Evolutionary conservation across 2,888 invertebrate species (phyloP).

Genomic region (Campopleginae sp.): DNA sequence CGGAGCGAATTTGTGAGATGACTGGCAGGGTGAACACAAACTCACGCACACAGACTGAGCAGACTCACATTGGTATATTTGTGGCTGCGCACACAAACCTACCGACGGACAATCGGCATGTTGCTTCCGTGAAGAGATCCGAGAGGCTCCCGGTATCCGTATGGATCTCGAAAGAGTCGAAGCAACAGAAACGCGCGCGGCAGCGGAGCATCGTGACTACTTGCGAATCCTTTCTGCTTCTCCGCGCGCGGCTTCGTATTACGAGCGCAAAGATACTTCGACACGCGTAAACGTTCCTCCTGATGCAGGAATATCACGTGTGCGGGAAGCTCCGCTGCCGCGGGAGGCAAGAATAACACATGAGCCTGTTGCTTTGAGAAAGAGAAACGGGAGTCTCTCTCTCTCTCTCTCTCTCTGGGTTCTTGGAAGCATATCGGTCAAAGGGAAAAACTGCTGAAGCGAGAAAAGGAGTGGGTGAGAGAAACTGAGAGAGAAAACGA

Average conservation of each 20-base stretch:
- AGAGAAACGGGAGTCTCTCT: slow-evolving; percentile 16
- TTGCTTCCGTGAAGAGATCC: slow-evolving; percentile 63
- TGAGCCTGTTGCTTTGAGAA: slow-evolving; percentile 10
- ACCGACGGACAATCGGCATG: slow-evolving; percentile 45
- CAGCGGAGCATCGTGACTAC: slow-evolving; percentile 63
- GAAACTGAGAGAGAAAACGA: slow-evolving; percentile 32
- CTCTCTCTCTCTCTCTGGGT: slow-evolving; percentile 22
- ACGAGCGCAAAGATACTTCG: slow-evolving; percentile 66
- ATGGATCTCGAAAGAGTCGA: slow-evolving; percentile 56
- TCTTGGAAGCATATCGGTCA: slow-evolving; percentile 66
- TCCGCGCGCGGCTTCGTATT: slow-evolving; percentile 60
- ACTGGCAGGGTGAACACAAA: slow-evolving; percentile 57
- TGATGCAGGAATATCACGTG: slow-evolving; percentile 66
- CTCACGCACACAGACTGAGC: background rate
- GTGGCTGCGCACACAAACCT: background rate
- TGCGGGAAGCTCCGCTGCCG: slow-evolving; percentile 20
- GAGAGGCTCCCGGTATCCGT: slow-evolving; percentile 59
- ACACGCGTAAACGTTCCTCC: slow-evolving; percentile 68
- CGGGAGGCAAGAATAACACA: slow-evolving; percentile 28
- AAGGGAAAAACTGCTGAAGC: slow-evolving; percentile 43
- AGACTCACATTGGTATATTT: background rate
- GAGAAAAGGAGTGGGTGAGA: slow-evolving; percentile 27
- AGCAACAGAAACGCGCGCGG: slow-evolving; percentile 28
- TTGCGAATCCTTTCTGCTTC: slow-evolving; percentile 51
- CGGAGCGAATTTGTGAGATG: slow-evolving; percentile 62